These are phyloP conservation scores for Oophaga pumilio DNA, from an alignment of 2,113 vertebrate genomes.

Conservation along the genomic window DNA sequence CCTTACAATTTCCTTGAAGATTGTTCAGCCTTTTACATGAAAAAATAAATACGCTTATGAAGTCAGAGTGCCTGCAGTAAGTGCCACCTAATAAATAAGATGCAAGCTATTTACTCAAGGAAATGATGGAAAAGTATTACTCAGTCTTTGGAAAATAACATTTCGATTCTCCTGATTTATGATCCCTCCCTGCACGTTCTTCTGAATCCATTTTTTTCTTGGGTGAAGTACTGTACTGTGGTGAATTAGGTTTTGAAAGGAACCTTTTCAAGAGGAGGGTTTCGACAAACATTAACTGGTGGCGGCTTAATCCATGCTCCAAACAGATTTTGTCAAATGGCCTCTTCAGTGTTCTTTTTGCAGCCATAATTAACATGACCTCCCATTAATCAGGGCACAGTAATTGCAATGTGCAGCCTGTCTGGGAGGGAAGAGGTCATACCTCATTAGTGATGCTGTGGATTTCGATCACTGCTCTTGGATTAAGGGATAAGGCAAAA, in stretches of 20 bases:
- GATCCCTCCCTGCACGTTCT: background rate
- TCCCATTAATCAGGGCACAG: slow-evolving; percentile 56
- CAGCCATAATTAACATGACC: slow-evolving; percentile 50
- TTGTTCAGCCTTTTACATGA: slow-evolving; percentile 62
- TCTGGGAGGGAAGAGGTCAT: slow-evolving; percentile 30
- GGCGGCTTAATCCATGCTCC: slow-evolving; percentile 51
- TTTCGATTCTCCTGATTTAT: slow-evolving; percentile 61
- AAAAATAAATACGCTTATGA: slow-evolving; percentile 67
- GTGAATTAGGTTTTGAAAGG: slow-evolving; percentile 43
- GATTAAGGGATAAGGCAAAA: slow-evolving; percentile 43
- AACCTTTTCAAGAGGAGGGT: background rate
- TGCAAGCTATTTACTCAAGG: slow-evolving; percentile 63
- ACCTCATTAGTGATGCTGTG: slow-evolving; percentile 35
- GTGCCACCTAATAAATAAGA: slow-evolving; percentile 68
- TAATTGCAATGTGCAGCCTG: slow-evolving; percentile 39
- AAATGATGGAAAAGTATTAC: slow-evolving; percentile 64
- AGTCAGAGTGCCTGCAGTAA: slow-evolving; percentile 60
- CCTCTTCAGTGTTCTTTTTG: slow-evolving; percentile 40
- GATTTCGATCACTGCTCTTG: slow-evolving; percentile 27
- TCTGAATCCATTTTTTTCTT: slow-evolving; percentile 50
- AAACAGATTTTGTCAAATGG: slow-evolving; percentile 55
- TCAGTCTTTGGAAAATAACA: slow-evolving; percentile 59
- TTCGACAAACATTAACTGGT: slow-evolving; percentile 48
- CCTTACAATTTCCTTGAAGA: slow-evolving; percentile 65
- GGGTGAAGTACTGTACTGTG: background rate